A percentile compares a stretch with the other conserved stretches of the same genome.
Conservation (phyloP, 2,797 vertebrate species). For the Malurus leucopterus region DNA sequence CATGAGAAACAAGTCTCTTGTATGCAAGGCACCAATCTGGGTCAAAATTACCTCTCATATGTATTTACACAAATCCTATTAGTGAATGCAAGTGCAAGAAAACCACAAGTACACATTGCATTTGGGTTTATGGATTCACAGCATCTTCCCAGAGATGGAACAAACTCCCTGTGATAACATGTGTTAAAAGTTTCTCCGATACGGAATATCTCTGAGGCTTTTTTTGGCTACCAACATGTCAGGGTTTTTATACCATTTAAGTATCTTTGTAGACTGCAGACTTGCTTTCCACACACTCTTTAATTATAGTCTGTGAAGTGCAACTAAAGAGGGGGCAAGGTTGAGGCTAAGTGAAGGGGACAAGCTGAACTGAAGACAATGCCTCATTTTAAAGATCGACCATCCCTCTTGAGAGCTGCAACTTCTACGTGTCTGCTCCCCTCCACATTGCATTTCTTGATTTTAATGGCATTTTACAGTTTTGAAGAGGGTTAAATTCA, state of each 20-base stretch:
- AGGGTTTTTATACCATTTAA: not conserved
- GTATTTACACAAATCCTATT: not conserved
- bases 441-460: not conserved
- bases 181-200: not conserved
- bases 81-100: not conserved
- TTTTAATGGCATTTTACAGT: not conserved
- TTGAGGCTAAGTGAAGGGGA: not conserved
- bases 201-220: not conserved
- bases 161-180: not conserved
- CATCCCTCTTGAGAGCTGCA: not conserved
- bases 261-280: not conserved
- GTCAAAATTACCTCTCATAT: not conserved
- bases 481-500: not conserved
- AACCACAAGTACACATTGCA: not conserved
- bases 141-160: not conserved
- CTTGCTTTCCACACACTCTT: not conserved
- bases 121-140: not conserved
- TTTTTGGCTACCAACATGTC: accelerated
- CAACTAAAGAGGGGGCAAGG: not conserved
- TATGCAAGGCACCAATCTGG: not conserved
- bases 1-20: not conserved
- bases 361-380: conserved; percentile 7
- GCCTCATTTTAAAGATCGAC: not conserved
- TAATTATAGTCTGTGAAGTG: not conserved
- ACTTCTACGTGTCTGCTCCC: not conserved